These are phyloP conservation scores for Cygnus atratus DNA, from an alignment of 2,113 vertebrate genomes.

Conservation along the genomic window DNA sequence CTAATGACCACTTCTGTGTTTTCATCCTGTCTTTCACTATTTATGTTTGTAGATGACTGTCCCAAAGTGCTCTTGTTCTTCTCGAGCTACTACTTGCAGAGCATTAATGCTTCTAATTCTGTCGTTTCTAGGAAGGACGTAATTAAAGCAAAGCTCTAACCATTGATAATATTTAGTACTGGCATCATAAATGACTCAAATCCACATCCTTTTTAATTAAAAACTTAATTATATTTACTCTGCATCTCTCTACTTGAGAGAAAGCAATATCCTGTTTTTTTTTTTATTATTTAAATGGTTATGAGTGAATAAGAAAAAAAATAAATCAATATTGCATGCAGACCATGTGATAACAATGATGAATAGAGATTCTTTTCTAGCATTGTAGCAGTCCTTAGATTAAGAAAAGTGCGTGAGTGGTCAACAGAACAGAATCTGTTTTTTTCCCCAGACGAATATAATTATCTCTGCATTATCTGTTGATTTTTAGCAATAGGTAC, in stretches of 20 bases:
- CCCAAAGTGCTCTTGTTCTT: background rate
- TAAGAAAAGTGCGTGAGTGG: background rate
- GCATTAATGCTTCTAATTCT: background rate
- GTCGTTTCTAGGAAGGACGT: background rate
- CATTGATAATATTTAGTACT: background rate
- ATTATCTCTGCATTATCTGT: background rate
- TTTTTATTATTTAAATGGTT: background rate
- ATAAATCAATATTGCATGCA: background rate
- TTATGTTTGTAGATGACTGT: background rate
- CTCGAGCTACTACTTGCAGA: background rate
- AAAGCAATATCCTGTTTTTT: constrained; percentile 8
- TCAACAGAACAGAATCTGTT: background rate
- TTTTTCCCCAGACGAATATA: background rate
- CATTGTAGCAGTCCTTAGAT: background rate
- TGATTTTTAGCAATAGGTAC: background rate
- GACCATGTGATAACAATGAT: background rate
- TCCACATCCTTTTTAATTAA: constrained; percentile 4
- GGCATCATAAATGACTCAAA: background rate
- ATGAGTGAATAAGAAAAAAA: background rate
- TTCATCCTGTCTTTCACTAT: background rate
- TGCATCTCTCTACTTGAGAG: background rate
- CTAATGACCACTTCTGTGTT: background rate
- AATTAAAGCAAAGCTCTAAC: background rate
- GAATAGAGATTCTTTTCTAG: background rate
- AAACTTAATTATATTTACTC: constrained; percentile 36